Evolutionary conservation across 2,797 vertebrate species (phyloP).

Genomic region (Hippopotamyrus pictus): DNA sequence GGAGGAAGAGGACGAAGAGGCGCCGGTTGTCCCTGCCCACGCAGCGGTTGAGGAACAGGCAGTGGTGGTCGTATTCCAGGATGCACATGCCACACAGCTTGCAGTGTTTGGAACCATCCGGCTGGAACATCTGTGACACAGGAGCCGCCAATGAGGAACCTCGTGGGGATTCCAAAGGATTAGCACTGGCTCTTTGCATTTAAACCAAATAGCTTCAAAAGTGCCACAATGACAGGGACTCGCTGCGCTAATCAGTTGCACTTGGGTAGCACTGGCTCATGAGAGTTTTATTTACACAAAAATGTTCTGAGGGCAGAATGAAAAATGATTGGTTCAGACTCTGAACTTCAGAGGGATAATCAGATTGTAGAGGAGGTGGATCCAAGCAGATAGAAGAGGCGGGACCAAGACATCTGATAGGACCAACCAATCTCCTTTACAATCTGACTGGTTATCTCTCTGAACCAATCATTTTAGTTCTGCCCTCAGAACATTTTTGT

Average conservation of each 20-base stretch:
- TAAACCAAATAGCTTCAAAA: neutral
- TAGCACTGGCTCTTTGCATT: neutral
- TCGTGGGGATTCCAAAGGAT: neutral
- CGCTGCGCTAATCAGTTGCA: neutral
- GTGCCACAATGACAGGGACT: neutral
- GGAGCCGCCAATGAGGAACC: neutral
- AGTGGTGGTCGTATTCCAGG: conserved; percentile 72
- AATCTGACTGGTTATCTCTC: neutral
- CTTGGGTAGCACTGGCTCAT: neutral
- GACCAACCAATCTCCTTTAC: neutral
- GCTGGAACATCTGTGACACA: conserved; percentile 56
- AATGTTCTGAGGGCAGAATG: neutral
- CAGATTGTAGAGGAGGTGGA: neutral
- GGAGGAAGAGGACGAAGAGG: conserved; percentile 65
- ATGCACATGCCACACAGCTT: conserved; percentile 68
- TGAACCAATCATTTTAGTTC: neutral
- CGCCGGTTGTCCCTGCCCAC: conserved; percentile 64
- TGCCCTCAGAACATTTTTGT: neutral
- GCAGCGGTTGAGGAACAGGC: conserved; percentile 71
- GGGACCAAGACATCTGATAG: neutral
- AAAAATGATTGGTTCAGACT: neutral
- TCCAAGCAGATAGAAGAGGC: neutral
- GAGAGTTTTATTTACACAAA: neutral
- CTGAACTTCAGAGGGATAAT: too few relatives aligned
- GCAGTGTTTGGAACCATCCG: conserved; percentile 68